A percentile compares a stretch with the other conserved stretches of the same genome.
Evolutionary conservation across 2,888 invertebrate genomes (phyloP).

Genomic region (Eremobia ochroleuca): DNA sequence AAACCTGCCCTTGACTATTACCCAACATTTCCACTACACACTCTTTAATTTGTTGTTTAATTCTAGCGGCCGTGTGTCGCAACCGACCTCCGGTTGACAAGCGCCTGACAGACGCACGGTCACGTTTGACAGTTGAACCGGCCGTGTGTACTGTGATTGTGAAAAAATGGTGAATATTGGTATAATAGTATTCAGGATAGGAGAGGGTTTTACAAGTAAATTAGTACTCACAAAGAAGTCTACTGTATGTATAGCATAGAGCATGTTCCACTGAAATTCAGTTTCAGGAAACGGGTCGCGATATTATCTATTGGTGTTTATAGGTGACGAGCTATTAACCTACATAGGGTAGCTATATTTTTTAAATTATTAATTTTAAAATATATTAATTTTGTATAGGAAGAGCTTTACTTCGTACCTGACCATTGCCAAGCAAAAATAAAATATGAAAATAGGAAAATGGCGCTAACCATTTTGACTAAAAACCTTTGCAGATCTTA

Average conservation of each 20-base stretch:
- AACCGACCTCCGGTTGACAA: slow-evolving; percentile 67
- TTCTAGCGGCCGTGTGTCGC: slow-evolving; percentile 67
- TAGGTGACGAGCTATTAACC: slow-evolving; percentile 30
- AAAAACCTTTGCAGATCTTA: not conserved
- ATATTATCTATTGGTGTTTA: slow-evolving; percentile 28
- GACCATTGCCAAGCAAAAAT: not conserved
- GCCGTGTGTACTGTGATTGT: slow-evolving; percentile 44
- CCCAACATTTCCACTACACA: slow-evolving; percentile 20
- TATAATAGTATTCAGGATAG: not conserved
- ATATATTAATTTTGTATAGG: too few relatives aligned
- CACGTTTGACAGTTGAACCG: slow-evolving; percentile 67
- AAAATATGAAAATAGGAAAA: not conserved
- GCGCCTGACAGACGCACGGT: slow-evolving; percentile 70
- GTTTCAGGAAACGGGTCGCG: slow-evolving; percentile 27
- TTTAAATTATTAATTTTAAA: too few relatives aligned
- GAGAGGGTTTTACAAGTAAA: not conserved
- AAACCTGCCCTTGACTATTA: slow-evolving; percentile 53
- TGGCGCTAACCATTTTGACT: not conserved
- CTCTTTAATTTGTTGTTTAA: slow-evolving; percentile 52
- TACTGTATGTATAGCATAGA: slow-evolving; percentile 14
- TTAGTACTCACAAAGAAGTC: slow-evolving; percentile 4
- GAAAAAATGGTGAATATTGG: not conserved
- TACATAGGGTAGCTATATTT: not conserved
- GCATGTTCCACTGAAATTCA: slow-evolving; percentile 9
- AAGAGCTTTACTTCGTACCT: not conserved